phyloP scores from a whole-genome alignment of 2,888 invertebrate genomes.

The Ornithoptera alexandrae region DNA sequence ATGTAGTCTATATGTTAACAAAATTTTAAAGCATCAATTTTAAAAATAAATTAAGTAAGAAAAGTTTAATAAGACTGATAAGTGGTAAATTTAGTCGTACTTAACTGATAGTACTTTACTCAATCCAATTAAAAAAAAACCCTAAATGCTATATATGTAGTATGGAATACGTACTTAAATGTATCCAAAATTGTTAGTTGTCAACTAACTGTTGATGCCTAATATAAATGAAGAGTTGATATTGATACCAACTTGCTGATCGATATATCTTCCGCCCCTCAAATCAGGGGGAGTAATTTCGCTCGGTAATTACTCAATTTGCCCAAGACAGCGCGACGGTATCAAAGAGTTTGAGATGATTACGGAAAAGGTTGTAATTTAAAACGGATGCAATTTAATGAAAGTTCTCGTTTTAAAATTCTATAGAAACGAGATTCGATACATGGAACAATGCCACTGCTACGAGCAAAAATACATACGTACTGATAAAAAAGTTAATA shows the following conservation, averaged over 20 bases:
- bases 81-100: too few species aligned
- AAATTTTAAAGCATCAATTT: too few species aligned
- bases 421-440: slow-evolving; percentile 20
- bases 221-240: slow-evolving; percentile 30
- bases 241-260: slow-evolving; percentile 48
- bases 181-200: background rate
- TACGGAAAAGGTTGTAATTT: slow-evolving; percentile 43
- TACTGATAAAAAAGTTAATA: too few species aligned
- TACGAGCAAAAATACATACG: too few species aligned
- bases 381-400: slow-evolving; percentile 42
- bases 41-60: too few species aligned
- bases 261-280: slow-evolving; percentile 59
- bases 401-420: slow-evolving; percentile 38
- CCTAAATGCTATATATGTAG: background rate
- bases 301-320: slow-evolving; percentile 73
- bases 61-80: too few species aligned
- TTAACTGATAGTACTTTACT: too few species aligned
- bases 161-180: background rate
- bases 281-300: slow-evolving; percentile 64
- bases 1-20: background rate
- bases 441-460: too few species aligned
- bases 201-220: slow-evolving; percentile 2
- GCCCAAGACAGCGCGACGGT: slow-evolving; percentile 60
- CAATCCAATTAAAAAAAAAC: background rate
- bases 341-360: slow-evolving; percentile 56